A percentile compares a stretch with the other conserved stretches of the same genome.
Conservation (phyloP, 35 echinoderm and acorn worm genomes). For the Lytechinus pictus region DNA sequence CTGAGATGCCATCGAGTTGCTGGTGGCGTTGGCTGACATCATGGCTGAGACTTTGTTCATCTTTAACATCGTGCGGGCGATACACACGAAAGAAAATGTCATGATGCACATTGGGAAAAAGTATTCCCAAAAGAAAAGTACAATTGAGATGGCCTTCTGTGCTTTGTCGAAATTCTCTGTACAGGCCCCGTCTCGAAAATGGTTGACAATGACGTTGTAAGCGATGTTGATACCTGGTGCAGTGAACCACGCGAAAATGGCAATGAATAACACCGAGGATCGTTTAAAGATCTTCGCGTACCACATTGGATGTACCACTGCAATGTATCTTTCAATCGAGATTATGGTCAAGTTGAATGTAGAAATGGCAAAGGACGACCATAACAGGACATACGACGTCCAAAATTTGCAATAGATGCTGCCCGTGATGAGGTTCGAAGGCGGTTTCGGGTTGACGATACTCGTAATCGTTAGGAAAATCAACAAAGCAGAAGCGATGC, state of each 20-base stretch:
- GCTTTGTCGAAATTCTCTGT: not conserved
- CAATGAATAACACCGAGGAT: slow-evolving; percentile 1
- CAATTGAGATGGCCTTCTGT: not conserved
- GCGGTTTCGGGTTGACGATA: not conserved
- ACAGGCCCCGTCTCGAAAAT: not conserved
- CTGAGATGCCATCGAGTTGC: not conserved
- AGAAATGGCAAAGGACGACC: slow-evolving; percentile 43
- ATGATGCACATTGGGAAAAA: slow-evolving; percentile 28
- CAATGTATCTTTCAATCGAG: slow-evolving; percentile 33
- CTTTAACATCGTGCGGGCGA: slow-evolving; percentile 16
- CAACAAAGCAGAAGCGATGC: slow-evolving; percentile 23
- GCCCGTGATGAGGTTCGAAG: not conserved
- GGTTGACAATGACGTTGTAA: slow-evolving; percentile 31
- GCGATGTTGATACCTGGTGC: slow-evolving; percentile 45
- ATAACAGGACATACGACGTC: slow-evolving; percentile 14
- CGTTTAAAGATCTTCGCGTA: slow-evolving; percentile 22
- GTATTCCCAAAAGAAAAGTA: slow-evolving; percentile 48
- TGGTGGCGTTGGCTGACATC: not conserved
- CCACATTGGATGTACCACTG: slow-evolving; percentile 6
- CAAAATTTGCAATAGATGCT: slow-evolving; percentile 30
- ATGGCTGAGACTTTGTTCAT: slow-evolving; percentile 26
- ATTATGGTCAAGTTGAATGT: slow-evolving; percentile 30
- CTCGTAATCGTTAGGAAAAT: slow-evolving; percentile 19
- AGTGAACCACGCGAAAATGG: not conserved
- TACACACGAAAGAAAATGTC: slow-evolving; percentile 34